phyloP scores from a whole-genome alignment of 64 coral and sea anemone genomes.

The Dendronephthya gigantea region DNA sequence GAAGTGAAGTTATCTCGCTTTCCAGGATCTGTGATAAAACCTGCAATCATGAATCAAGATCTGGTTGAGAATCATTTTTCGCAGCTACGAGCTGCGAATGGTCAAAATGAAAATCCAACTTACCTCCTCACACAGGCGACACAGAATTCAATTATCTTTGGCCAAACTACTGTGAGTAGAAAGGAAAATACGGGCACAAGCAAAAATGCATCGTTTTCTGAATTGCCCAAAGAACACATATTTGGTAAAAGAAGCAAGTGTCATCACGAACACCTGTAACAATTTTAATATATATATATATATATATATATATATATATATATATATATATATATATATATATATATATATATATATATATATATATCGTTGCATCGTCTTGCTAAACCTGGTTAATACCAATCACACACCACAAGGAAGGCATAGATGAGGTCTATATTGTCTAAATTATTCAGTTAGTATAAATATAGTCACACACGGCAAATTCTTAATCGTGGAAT shows the following conservation, averaged over 20 bases:
- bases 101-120: conserved; percentile 15
- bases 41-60: conserved; percentile 27
- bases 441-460: no score
- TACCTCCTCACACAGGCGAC: background rate
- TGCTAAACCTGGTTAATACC: no score
- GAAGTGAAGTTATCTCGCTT: background rate
- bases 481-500: background rate
- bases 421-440: no score
- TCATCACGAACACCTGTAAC: no score
- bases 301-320: no score
- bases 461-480: background rate
- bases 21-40: conserved; percentile 18
- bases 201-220: background rate
- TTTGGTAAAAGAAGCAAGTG: no score
- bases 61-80: conserved; percentile 20
- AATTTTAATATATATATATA: no score
- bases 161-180: background rate
- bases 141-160: background rate
- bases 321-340: no score
- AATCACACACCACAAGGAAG: background rate
- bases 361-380: no score
- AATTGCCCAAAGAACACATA: no score
- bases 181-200: background rate
- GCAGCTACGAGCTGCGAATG: conserved; percentile 24
- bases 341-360: no score